Evolutionary conservation across 2,113 vertebrate genomes (phyloP), one percentile per base, ranked within the genome.

Genomic region (Scytalopus superciliaris): DNA sequence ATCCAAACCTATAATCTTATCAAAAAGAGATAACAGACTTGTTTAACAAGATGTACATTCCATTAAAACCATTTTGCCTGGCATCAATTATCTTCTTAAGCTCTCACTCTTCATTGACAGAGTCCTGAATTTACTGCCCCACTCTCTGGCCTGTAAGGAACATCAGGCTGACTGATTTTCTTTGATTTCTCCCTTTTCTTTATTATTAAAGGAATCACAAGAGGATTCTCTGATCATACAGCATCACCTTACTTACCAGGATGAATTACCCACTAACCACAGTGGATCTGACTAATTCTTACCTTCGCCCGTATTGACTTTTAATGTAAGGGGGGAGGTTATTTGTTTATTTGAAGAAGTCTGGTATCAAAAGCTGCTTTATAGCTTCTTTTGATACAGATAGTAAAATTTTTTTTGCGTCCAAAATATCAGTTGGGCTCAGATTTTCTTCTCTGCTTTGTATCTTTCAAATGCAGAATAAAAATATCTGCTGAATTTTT

Each of bases 1-100:
- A 90, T 73, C 47, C 72, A 86, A 56, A 83, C 45, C 40, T 57
- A 80, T 73, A 93, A 83, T 94, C 94, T 92, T 92, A 93, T 80
- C 28, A 91, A 83, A 95, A 93, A 57, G 44, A 76, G 57, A 73
- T 88, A 95, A 92, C 3, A 1, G 37, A 28, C 63, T 57, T 83
- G 19, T 92, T 88, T 74, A 95, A 88, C 55, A 77, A 94, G 76
- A 81, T 81, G 42, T 50, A 33, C 4, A 2, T 74, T 89, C 87
- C 84, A 89, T 89, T 89, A 91, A 92, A 95, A 81, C 18, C 39
- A 81, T 81, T 87, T 94, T 84, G 19, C 50, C 35, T 70, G 47
- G 23, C 0, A 0, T 81, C 47, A 73, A 18, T 83, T 83, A 81
- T 37, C 39, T 89, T 66, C 59, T 67, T 84, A 70, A 84, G 12